A percentile compares a stretch with the other conserved stretches of the same genome.
Evolutionary conservation across 2,888 invertebrate genomes (phyloP).

Genomic region (Scaptomyza polygonia): DNA sequence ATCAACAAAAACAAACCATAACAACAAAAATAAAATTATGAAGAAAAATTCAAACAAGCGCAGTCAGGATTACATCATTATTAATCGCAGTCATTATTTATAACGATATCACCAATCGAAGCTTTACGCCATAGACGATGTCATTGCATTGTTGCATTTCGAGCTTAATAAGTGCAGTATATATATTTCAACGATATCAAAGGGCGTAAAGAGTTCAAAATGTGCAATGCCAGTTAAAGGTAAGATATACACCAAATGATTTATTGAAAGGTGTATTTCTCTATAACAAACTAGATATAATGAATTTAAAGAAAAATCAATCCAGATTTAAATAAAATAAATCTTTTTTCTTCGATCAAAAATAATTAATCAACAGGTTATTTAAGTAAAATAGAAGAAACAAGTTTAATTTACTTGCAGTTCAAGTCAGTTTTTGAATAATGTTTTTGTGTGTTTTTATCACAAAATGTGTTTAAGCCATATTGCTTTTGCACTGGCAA

Average conservation of each 20-base stretch:
- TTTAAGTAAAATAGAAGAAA: background rate
- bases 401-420: background rate
- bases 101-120: constrained; percentile 57
- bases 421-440: constrained; percentile 51
- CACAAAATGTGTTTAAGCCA: background rate
- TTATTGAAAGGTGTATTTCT: too few relatives aligned
- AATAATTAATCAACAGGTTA: too few relatives aligned
- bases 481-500: constrained; percentile 6
- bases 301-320: too few relatives aligned
- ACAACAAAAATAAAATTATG: constrained; percentile 1
- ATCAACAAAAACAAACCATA: constrained; percentile 20
- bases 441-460: constrained; percentile 47
- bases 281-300: too few relatives aligned
- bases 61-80: constrained; percentile 68
- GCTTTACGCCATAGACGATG: constrained; percentile 16
- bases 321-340: too few relatives aligned
- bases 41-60: constrained; percentile 24
- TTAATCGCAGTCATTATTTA: constrained; percentile 73
- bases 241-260: too few relatives aligned
- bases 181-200: background rate
- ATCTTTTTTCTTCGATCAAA: too few relatives aligned
- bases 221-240: background rate
- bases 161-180: background rate
- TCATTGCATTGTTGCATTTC: constrained; percentile 8
- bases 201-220: constrained; percentile 1